Base-by-base conservation (phyloP, 2,888 invertebrate genomes). In the Sialis fuliginosa region DNA sequence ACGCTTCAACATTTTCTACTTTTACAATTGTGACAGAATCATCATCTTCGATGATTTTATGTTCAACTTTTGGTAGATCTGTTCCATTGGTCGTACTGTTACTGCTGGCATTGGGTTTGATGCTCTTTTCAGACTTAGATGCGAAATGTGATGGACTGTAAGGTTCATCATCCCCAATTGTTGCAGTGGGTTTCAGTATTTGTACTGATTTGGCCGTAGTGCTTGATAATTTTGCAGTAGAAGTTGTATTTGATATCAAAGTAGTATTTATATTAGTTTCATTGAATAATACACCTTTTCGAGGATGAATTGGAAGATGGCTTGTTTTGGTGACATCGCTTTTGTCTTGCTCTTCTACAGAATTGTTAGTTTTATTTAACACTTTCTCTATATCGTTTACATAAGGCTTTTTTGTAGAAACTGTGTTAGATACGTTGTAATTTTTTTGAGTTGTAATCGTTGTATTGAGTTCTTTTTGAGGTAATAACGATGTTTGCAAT, bases 171-270 rank as follows among this genome's bases (percentile, higher is more conserved):
- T 64, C 62, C 44, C 69, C 65, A 40, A 61, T 57, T 1, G 74
- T 72, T 6, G 69, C 59, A n/a, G 60, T 63, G 5, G 74, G 75
- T 54, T 75, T 74, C 49, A 67, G 69, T 22, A 22, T 22, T 7
- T 65, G 67, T 52, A 62, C 66, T 41, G 57, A 59, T n/a, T 61
- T 61, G 1, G 61, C 59, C 6, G 59, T 58, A 0, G 56, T 56
- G 0, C 54, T 56, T 3, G 58, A 53, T 0, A 53, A 54, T 1
- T 54, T 55, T 6, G 55, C 51, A 22, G 50, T 52, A 6, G 46
- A 44, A 12, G 46, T 46, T 12, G 40, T 41, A 32, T 46, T 51
- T 9, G 40, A 42, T 33, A 35, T 34, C 6, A 4, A 22, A 33
- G 47, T 13, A 39, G 33, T 44, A 40, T 37, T 37, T 22, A 4